Conservation (phyloP, 1,140 invertebrate genomes). For the Conus betulinus region DNA sequence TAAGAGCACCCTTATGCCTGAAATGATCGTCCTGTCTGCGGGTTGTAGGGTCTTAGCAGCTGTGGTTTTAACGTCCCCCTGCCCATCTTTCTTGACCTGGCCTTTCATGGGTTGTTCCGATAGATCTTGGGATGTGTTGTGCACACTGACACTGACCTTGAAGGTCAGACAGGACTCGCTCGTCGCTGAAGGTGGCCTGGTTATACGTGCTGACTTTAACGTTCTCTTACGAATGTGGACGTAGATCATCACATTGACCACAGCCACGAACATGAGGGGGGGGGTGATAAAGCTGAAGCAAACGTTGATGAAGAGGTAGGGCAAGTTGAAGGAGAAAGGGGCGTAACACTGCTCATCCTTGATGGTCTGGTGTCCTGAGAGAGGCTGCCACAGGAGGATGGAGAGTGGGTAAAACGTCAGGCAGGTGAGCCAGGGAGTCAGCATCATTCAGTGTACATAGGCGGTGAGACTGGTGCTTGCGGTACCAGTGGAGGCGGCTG, state of each 20-base stretch:
- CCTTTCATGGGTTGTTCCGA: not conserved
- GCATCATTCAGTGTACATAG: constrained; percentile 34
- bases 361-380: constrained; percentile 41
- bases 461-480: constrained; percentile 34
- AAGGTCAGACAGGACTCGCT: not conserved
- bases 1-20: not conserved
- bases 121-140: too few species aligned
- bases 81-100: not conserved
- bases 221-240: constrained; percentile 49
- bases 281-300: constrained; percentile 59
- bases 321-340: constrained; percentile 52
- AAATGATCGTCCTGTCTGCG: too few species aligned
- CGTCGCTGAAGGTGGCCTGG: not conserved
- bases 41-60: not conserved
- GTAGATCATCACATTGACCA: constrained; percentile 56
- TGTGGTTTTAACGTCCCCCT: not conserved
- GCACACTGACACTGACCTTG: too few species aligned
- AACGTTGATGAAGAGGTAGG: constrained; percentile 42
- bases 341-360: constrained; percentile 53
- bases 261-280: constrained; percentile 46
- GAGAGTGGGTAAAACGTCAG: constrained; percentile 49
- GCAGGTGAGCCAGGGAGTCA: constrained; percentile 46
- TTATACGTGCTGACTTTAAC: not conserved
- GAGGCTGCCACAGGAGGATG: constrained; percentile 56
- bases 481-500: constrained; percentile 38